phyloP scores from a whole-genome alignment of 2,797 vertebrate species.

The Vireo griseus region DNA sequence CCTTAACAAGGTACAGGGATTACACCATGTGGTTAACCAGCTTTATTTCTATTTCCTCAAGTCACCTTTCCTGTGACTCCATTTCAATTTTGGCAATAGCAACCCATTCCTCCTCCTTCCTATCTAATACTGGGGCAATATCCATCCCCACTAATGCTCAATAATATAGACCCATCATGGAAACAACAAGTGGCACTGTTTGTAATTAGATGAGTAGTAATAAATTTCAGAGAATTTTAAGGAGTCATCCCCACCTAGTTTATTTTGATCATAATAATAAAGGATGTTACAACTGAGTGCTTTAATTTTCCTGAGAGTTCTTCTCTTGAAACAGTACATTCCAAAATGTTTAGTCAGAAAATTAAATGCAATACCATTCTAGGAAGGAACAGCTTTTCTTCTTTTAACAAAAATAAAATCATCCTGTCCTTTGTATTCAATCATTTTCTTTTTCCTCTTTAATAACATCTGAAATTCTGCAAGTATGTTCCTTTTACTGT shows the following conservation, averaged over 20 bases:
- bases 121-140: background rate
- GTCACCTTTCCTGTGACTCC: background rate
- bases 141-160: background rate
- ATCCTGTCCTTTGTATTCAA: background rate
- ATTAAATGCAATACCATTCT: background rate
- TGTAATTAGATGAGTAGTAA: background rate
- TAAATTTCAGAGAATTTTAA: background rate
- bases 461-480: background rate
- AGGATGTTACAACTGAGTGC: background rate
- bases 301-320: background rate
- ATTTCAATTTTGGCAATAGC: background rate
- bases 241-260: background rate
- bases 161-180: background rate
- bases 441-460: background rate
- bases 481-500: background rate
- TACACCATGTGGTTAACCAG: background rate
- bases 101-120: background rate
- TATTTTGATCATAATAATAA: conserved; percentile 7
- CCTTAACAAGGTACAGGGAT: background rate
- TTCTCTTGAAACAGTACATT: background rate
- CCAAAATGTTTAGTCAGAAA: background rate
- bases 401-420: background rate
- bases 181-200: background rate
- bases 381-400: background rate
- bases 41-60: background rate